These are phyloP conservation scores for Limnodromus scolopaceus DNA, from an alignment of 2,797 vertebrate genomes.

Conservation along the genomic window DNA sequence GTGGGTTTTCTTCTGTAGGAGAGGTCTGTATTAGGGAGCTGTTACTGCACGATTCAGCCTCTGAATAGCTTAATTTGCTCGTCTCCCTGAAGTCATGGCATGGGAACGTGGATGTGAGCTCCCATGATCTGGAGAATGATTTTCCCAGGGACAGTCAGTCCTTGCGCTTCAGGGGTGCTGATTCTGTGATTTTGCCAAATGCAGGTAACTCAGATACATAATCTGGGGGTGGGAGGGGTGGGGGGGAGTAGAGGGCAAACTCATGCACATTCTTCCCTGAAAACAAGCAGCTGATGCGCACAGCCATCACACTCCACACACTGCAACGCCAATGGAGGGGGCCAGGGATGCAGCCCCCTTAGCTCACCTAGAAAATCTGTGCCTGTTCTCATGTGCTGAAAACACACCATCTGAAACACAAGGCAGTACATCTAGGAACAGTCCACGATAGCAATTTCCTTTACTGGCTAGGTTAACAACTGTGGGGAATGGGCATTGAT, in stretches of 20 bases:
- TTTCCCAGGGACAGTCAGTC: neutral
- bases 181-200: neutral
- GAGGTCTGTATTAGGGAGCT: neutral
- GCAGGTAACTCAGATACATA: neutral
- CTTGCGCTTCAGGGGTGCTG: neutral
- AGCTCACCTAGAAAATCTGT: neutral
- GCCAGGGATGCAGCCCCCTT: neutral
- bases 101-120: neutral
- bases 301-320: neutral
- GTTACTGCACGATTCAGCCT: neutral
- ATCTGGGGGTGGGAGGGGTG: neutral
- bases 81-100: neutral
- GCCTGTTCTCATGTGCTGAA: neutral
- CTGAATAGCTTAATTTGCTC: neutral
- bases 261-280: neutral
- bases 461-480: neutral
- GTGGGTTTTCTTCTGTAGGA: neutral
- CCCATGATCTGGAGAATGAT: neutral
- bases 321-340: neutral
- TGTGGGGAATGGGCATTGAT: neutral
- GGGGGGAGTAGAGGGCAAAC: neutral
- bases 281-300: neutral
- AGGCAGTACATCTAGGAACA: neutral
- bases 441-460: neutral
- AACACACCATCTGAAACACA: neutral